A percentile compares a stretch with the other conserved stretches of the same genome.
These are phyloP conservation scores for Gastrophryne carolinensis DNA, from an alignment of 2,797 vertebrate genomes.

Conservation along the genomic window DNA sequence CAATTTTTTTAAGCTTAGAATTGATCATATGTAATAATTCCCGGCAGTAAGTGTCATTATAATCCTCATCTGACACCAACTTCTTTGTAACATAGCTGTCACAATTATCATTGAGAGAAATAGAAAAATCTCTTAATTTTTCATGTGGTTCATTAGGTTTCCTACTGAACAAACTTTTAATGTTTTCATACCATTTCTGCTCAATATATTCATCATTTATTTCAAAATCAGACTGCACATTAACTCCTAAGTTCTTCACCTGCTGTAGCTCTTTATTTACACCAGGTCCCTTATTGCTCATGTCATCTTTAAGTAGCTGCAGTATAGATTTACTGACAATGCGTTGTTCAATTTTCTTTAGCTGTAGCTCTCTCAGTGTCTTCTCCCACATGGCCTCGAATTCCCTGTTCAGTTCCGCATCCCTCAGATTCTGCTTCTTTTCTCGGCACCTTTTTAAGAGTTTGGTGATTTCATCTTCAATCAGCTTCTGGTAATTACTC, in stretches of 20 bases:
- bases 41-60: neutral
- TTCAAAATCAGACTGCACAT: neutral
- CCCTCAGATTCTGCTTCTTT: neutral
- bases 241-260: neutral
- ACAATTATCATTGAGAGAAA: neutral
- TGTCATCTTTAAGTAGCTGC: neutral
- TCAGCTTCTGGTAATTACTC: slow-evolving; percentile 46
- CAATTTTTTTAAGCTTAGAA: neutral
- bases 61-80: neutral
- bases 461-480: neutral
- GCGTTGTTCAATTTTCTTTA: neutral
- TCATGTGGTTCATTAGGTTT: neutral
- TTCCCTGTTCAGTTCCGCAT: neutral
- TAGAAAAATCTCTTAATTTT: neutral
- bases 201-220: neutral
- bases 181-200: accelerated
- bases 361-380: neutral
- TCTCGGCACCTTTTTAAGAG: neutral
- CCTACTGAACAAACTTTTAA: accelerated
- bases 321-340: neutral
- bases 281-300: neutral
- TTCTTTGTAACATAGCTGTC: neutral
- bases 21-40: neutral
- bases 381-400: neutral
- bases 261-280: neutral